Conservation (phyloP, 2,888 invertebrate genomes). For the Parnassius mnemosyne region DNA sequence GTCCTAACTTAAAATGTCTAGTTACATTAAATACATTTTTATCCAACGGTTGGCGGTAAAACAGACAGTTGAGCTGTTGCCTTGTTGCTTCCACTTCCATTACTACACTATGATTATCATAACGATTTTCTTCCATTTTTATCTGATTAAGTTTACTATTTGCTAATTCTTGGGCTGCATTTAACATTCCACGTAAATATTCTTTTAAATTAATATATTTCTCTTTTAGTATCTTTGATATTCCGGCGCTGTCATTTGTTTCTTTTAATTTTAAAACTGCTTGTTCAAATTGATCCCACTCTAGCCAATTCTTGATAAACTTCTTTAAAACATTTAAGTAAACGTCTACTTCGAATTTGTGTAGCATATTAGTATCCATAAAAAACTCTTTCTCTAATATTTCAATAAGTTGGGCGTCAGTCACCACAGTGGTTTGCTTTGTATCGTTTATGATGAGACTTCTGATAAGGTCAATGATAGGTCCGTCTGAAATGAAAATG, state of each 20-base stretch:
- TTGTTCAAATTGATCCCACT: constrained; percentile 60
- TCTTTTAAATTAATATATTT: constrained; percentile 39
- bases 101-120: constrained; percentile 29
- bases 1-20: constrained; percentile 29
- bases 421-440: constrained; percentile 57
- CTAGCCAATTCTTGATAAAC: constrained; percentile 64
- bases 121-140: constrained; percentile 21
- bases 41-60: constrained; percentile 42
- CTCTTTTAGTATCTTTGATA: constrained; percentile 42
- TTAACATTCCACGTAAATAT: no score
- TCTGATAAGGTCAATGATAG: constrained; percentile 56
- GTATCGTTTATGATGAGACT: constrained; percentile 51
- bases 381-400: constrained; percentile 58
- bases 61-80: constrained; percentile 45
- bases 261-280: constrained; percentile 43
- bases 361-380: constrained; percentile 42
- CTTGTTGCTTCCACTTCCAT: constrained; percentile 49
- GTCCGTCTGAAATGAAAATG: constrained; percentile 48
- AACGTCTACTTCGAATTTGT: constrained; percentile 55
- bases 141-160: no score
- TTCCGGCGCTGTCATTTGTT: constrained; percentile 32
- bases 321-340: constrained; percentile 61
- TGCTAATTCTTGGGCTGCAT: no score
- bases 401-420: constrained; percentile 23
- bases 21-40: constrained; percentile 50